These are phyloP conservation scores for Desmodus rotundus DNA, from an alignment of 2,113 vertebrate genomes.

Conservation along the genomic window DNA sequence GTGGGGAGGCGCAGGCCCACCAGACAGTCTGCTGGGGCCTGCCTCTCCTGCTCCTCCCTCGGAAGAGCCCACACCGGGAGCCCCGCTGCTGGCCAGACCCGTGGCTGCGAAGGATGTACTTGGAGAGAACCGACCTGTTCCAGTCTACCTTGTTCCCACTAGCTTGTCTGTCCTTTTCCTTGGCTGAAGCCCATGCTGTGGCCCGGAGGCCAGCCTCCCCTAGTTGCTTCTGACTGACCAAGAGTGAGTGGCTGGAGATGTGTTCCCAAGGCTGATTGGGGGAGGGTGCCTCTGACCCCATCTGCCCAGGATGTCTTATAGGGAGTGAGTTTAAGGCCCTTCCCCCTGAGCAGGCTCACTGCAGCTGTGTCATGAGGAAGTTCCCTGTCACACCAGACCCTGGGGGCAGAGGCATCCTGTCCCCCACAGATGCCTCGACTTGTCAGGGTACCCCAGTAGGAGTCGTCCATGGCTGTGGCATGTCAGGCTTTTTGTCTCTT, in stretches of 20 bases:
- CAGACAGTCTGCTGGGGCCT: neutral
- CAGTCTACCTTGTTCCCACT: neutral
- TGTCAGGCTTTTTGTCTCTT: neutral
- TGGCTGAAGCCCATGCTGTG: neutral
- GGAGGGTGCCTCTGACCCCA: too few species aligned
- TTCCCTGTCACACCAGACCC: neutral
- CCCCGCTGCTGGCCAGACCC: neutral
- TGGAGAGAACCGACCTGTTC: neutral
- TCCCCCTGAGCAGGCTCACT: neutral
- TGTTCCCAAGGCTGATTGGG: neutral
- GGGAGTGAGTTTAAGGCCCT: neutral
- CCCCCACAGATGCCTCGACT: neutral
- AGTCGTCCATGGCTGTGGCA: neutral
- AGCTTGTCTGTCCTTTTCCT: neutral
- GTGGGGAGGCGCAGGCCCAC: accelerated
- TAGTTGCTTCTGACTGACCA: neutral
- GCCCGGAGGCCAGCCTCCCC: too few species aligned
- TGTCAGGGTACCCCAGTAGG: neutral
- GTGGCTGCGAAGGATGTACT: neutral
- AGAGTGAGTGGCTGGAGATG: neutral
- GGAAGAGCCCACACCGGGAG: neutral
- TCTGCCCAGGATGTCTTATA: neutral
- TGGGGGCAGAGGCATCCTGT: neutral
- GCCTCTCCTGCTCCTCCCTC: neutral
- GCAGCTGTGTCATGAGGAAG: too few species aligned